phyloP scores from a whole-genome alignment of 2,113 vertebrate species.

The Sorex araneus region DNA sequence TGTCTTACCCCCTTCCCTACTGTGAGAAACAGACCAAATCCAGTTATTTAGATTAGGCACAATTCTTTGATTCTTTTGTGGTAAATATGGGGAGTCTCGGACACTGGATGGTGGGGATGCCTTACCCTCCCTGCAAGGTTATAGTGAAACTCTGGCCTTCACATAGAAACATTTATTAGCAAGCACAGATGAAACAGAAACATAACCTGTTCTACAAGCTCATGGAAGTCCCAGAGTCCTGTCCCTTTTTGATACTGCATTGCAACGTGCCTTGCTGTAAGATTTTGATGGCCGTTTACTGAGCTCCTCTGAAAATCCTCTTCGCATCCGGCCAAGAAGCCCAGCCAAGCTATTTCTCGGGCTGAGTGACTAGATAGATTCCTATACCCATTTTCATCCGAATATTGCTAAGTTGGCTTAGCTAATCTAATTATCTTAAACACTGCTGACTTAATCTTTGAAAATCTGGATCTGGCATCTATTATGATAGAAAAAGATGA shows the following conservation, averaged over 20 bases:
- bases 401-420: slow-evolving; percentile 19
- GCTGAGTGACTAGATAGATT: not conserved
- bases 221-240: not conserved
- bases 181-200: slow-evolving; percentile 34
- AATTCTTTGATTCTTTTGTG: slow-evolving; percentile 8
- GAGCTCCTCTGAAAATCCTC: not conserved
- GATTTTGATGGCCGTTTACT: not conserved
- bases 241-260: not conserved
- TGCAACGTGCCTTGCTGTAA: not conserved
- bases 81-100: not conserved
- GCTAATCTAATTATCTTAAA: not conserved
- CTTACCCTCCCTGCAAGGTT: not conserved
- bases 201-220: slow-evolving; percentile 13
- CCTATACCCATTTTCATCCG: not conserved
- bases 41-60: not conserved
- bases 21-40: slow-evolving; percentile 28
- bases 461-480: slow-evolving; percentile 19
- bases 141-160: slow-evolving; percentile 25
- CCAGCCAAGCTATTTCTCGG: not conserved
- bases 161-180: not conserved
- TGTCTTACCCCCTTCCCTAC: too few species aligned
- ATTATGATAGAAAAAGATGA: slow-evolving; percentile 11
- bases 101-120: not conserved
- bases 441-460: not conserved
- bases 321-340: not conserved